Conservation (phyloP, 2,888 invertebrate genomes). For the Buathra laborator region DNA sequence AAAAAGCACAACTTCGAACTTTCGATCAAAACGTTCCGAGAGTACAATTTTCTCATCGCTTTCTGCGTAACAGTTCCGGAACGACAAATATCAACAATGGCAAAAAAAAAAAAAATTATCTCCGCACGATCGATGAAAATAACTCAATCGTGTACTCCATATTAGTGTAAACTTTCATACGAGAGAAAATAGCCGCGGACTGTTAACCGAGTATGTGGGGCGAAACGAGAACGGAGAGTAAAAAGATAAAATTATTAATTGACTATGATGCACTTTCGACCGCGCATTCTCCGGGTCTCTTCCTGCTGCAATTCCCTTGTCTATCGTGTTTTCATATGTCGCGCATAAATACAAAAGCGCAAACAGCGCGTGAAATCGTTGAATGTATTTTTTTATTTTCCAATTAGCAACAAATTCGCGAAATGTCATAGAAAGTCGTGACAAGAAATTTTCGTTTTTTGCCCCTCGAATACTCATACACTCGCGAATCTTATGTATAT, state of each 20-base stretch:
- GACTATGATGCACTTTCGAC: constrained; percentile 21
- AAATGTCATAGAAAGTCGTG: not conserved
- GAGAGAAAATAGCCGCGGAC: not conserved
- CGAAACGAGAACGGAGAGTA: constrained; percentile 13
- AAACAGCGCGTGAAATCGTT: constrained; percentile 6
- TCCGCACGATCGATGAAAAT: not conserved
- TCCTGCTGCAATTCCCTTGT: not conserved
- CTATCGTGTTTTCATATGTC: not conserved
- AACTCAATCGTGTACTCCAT: not conserved
- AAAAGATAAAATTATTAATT: constrained; percentile 27
- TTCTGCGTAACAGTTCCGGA: too few species aligned
- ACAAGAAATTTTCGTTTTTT: constrained; percentile 10
- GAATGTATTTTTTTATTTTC: not conserved
- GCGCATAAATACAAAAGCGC: not conserved
- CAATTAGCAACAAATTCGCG: not conserved
- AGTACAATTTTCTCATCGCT: too few species aligned
- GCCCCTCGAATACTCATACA: not conserved
- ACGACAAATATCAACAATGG: too few species aligned
- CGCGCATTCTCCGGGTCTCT: constrained; percentile 22
- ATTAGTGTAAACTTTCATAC: constrained; percentile 17
- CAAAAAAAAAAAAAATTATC: not conserved
- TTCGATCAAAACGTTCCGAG: too few species aligned
- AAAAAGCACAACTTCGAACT: too few species aligned
- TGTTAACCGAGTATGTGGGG: constrained; percentile 27
- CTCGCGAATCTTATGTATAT: not conserved